phyloP scores from a whole-genome alignment of 2,888 invertebrate species.

The Acleris laterana region DNA sequence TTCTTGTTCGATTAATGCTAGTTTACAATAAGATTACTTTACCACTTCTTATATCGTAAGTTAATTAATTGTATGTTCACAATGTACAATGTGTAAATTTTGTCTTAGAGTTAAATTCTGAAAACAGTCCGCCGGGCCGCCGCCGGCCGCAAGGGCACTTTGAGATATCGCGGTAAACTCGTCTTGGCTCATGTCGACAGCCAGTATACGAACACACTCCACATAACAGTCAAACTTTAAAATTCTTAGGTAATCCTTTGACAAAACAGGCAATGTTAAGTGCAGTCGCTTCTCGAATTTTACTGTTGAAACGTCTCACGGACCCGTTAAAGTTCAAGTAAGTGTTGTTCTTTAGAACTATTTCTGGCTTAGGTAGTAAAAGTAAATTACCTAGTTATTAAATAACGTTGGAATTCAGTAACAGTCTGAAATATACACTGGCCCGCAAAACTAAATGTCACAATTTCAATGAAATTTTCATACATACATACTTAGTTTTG shows the following conservation, averaged over 20 bases:
- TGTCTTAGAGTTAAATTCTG: conserved; percentile 75
- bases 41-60: conserved; percentile 70
- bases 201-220: conserved; percentile 35
- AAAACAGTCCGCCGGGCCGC: conserved; percentile 76
- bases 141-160: conserved; percentile 80
- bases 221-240: conserved; percentile 25
- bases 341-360: too few species aligned
- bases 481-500: too few species aligned
- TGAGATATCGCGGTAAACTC: conserved; percentile 61
- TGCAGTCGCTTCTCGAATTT: background rate
- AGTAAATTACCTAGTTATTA: too few species aligned
- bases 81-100: conserved; percentile 81
- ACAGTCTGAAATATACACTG: too few species aligned
- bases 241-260: conserved; percentile 14
- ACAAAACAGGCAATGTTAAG: conserved; percentile 22
- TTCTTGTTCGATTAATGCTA: conserved; percentile 83
- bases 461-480: too few species aligned
- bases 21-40: conserved; percentile 83
- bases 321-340: background rate
- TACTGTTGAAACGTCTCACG: background rate
- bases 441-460: too few species aligned
- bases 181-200: conserved; percentile 33
- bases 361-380: too few species aligned
- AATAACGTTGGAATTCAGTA: too few species aligned
- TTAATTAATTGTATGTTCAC: conserved; percentile 82